phyloP scores from a whole-genome alignment of 2,113 vertebrate genomes.

The Neotragus moschatus region DNA sequence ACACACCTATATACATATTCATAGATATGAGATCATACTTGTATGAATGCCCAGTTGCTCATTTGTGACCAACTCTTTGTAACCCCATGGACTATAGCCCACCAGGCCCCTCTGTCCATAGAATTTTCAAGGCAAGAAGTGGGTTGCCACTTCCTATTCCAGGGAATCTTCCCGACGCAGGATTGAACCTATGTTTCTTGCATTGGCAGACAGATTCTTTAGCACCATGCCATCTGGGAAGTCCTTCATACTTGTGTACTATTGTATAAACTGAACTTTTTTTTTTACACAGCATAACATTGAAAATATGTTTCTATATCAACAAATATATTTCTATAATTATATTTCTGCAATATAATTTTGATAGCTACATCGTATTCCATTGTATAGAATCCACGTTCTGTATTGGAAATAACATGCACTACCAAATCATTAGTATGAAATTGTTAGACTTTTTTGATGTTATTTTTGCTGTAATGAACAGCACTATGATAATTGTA shows the following conservation, averaged over 20 bases:
- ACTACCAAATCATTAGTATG: neutral
- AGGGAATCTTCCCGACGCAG: neutral
- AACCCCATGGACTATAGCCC: neutral
- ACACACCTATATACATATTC: neutral
- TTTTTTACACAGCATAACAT: neutral
- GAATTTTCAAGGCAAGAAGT: neutral
- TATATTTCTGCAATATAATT: neutral
- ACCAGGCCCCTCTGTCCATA: neutral
- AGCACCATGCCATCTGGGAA: neutral
- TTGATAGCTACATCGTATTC: neutral
- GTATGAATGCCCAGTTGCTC: neutral
- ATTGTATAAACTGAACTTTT: neutral
- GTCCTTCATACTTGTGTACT: neutral
- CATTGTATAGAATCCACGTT: neutral
- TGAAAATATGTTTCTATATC: conserved; percentile 19
- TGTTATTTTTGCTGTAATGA: conserved; percentile 17
- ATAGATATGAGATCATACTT: neutral
- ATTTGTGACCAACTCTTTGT: neutral
- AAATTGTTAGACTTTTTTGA: neutral
- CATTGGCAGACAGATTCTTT: neutral
- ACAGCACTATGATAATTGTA: neutral
- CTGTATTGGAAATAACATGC: neutral
- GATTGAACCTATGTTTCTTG: neutral
- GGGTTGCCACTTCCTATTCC: neutral
- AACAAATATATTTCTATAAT: neutral